These are phyloP conservation scores for Tenualosa ilisha DNA, from an alignment of 2,797 vertebrate genomes.

Conservation along the genomic window DNA sequence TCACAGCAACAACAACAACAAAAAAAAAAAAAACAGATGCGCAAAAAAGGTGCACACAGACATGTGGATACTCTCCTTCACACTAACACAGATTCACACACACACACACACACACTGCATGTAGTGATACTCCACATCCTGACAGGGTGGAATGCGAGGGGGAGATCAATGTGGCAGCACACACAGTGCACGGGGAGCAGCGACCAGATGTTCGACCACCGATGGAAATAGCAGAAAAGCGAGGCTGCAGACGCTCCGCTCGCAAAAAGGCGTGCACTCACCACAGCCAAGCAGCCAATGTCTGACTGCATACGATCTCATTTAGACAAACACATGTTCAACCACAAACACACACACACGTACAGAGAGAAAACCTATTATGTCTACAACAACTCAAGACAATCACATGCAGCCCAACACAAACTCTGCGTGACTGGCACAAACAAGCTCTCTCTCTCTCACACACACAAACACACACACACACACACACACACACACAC, in stretches of 20 bases:
- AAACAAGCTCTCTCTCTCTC: neutral
- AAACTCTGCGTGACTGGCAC: slow-evolving; percentile 18
- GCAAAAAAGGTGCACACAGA: slow-evolving; percentile 30
- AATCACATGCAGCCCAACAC: slow-evolving; percentile 22
- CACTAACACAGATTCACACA: slow-evolving; percentile 27
- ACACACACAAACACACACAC: neutral
- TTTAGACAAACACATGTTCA: slow-evolving; percentile 40
- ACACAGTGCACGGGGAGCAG: slow-evolving; percentile 33
- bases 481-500: slow-evolving; percentile 9
- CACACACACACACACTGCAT: slow-evolving; percentile 35
- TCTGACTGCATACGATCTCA: neutral
- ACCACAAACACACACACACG: slow-evolving; percentile 28
- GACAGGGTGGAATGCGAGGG: slow-evolving; percentile 68
- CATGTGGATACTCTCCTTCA: slow-evolving; percentile 34
- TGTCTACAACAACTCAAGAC: slow-evolving; percentile 22
- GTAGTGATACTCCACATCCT: slow-evolving; percentile 60
- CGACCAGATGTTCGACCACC: slow-evolving; percentile 73
- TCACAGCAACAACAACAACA: slow-evolving; percentile 19
- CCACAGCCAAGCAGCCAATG: neutral
- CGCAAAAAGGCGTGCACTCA: slow-evolving; percentile 3
- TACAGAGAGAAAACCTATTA: neutral
- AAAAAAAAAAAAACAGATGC: neutral
- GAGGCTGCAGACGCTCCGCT: slow-evolving; percentile 23
- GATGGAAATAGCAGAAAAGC: slow-evolving; percentile 61
- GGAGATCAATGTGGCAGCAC: slow-evolving; percentile 63